Conservation (phyloP, 2,113 vertebrate species). For the Machaerirhynchus nigripectus region DNA sequence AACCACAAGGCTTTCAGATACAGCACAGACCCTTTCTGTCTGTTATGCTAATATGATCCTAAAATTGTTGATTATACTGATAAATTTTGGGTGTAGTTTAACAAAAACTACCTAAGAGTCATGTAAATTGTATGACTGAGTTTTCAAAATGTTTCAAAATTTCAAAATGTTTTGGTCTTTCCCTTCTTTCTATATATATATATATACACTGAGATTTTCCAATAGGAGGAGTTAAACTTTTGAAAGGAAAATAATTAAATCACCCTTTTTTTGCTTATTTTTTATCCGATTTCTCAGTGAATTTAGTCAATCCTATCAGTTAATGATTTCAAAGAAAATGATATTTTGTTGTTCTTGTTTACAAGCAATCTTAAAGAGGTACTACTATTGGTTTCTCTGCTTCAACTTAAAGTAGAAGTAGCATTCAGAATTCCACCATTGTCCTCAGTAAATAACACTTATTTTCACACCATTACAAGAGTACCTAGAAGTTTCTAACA, state of each 20-base stretch:
- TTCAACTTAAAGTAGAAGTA: background rate
- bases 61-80: background rate
- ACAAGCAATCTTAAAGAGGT: background rate
- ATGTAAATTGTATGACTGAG: background rate
- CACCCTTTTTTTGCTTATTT: background rate
- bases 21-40: background rate
- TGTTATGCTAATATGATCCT: background rate
- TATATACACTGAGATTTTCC: background rate
- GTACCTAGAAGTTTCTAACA: background rate
- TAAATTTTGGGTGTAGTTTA: background rate
- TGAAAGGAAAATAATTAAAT: background rate
- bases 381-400: background rate
- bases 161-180: background rate
- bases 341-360: background rate
- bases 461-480: background rate
- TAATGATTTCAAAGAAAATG: background rate
- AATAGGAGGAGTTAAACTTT: background rate
- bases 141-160: background rate
- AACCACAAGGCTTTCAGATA: background rate
- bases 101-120: background rate
- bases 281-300: background rate
- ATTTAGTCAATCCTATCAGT: background rate
- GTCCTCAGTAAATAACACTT: slow-evolving; percentile 12
- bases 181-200: background rate
- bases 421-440: background rate